phyloP scores from a whole-genome alignment of 1,140 invertebrate species.

The Parasteatoda tepidariorum region DNA sequence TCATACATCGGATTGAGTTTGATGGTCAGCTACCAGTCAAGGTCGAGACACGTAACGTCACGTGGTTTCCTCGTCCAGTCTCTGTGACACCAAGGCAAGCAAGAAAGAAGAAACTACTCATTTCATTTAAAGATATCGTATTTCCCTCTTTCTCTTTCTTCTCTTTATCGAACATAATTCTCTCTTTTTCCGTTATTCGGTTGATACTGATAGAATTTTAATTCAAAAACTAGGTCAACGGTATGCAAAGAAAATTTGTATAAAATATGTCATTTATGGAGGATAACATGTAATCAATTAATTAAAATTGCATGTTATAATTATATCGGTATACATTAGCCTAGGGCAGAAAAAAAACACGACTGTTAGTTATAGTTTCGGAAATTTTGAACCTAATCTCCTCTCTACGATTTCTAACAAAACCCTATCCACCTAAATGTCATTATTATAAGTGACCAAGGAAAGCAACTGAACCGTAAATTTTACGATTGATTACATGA shows the following conservation, averaged over 20 bases:
- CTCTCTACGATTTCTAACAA: too few relatives aligned
- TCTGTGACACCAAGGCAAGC: conserved; percentile 21
- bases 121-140: conserved; percentile 10
- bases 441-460: too few relatives aligned
- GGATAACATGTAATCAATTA: neutral
- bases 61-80: conserved; percentile 45
- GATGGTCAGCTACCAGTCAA: conserved; percentile 38
- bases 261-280: neutral
- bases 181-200: neutral
- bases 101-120: conserved; percentile 3
- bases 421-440: too few relatives aligned
- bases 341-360: too few relatives aligned
- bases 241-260: neutral
- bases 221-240: neutral
- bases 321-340: too few relatives aligned
- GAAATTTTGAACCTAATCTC: too few relatives aligned
- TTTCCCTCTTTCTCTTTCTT: neutral
- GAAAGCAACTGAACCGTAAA: too few relatives aligned
- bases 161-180: neutral
- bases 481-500: too few relatives aligned
- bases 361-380: too few relatives aligned
- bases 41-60: conserved; percentile 12
- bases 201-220: neutral
- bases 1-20: neutral
- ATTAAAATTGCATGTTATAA: neutral